These are phyloP conservation scores for Atta colombica DNA, from an alignment of 1,140 invertebrate genomes.

Conservation along the genomic window DNA sequence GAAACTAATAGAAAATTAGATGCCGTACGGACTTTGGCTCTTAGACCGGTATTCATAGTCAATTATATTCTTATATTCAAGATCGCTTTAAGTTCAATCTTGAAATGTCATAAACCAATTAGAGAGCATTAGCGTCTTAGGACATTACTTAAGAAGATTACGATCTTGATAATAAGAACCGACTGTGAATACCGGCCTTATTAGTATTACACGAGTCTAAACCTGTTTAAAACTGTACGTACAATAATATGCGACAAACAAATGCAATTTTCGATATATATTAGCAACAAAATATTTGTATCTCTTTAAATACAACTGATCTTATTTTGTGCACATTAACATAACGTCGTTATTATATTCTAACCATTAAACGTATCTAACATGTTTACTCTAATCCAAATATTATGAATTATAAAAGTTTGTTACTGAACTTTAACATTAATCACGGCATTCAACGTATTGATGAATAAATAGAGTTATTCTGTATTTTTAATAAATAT, in stretches of 20 bases:
- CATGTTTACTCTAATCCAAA: conserved; percentile 1
- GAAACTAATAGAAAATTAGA: conserved; percentile 49
- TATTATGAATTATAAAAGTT: not conserved
- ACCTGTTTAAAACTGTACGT: too few species aligned
- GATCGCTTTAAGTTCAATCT: too few species aligned
- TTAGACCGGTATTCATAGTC: too few species aligned
- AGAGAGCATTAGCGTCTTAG: too few species aligned
- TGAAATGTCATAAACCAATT: too few species aligned
- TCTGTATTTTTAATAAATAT: not conserved
- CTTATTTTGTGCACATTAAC: not conserved
- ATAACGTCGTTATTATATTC: not conserved
- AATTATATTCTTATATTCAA: too few species aligned
- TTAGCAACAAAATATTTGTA: not conserved
- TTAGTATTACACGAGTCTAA: too few species aligned
- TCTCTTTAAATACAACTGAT: not conserved
- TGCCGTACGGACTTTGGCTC: not conserved
- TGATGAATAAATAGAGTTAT: not conserved
- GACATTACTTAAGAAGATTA: too few species aligned
- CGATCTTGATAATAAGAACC: too few species aligned
- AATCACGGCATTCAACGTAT: conserved; percentile 42
- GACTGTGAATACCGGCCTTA: too few species aligned
- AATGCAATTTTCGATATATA: not conserved
- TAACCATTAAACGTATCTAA: not conserved
- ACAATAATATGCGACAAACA: not conserved
- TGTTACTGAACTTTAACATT: not conserved